phyloP scores from a whole-genome alignment of 2,113 vertebrate species.

The Stigmatopora argus region DNA sequence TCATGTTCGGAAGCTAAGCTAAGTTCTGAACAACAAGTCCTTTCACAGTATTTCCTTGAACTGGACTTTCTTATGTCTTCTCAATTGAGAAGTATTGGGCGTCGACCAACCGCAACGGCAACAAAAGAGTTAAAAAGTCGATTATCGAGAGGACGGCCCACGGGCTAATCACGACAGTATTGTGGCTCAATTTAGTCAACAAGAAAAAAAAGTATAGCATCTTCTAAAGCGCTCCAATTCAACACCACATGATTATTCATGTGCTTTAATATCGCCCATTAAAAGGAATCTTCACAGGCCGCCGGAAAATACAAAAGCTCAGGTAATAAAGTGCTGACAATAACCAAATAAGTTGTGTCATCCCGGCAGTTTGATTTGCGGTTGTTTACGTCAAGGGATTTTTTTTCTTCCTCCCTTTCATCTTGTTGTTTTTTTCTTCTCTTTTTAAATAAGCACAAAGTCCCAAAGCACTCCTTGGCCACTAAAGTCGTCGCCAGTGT shows the following conservation, averaged over 20 bases:
- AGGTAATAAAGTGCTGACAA: background rate
- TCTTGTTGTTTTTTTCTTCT: constrained; percentile 9
- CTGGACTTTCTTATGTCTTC: too few relatives aligned
- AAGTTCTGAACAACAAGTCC: too few relatives aligned
- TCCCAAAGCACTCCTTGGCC: constrained; percentile 39
- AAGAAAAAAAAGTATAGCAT: too few relatives aligned
- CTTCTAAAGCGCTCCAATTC: too few relatives aligned
- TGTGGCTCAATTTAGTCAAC: too few relatives aligned
- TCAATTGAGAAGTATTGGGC: too few relatives aligned
- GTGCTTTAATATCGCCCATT: background rate
- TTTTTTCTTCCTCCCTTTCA: constrained; percentile 7
- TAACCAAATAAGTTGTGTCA: constrained; percentile 21
- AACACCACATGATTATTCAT: background rate
- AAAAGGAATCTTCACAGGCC: background rate
- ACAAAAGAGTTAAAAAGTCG: too few relatives aligned
- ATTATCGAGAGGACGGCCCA: too few relatives aligned
- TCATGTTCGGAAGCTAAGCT: too few relatives aligned
- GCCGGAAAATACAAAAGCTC: background rate
- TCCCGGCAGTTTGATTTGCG: constrained; percentile 33
- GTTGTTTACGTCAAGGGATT: constrained; percentile 35
- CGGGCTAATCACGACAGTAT: too few relatives aligned
- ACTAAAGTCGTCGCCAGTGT: constrained; percentile 23
- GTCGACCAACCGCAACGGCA: too few relatives aligned
- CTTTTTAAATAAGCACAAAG: constrained; percentile 34
- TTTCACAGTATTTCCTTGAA: too few relatives aligned